Conservation (phyloP, 2,888 invertebrate species). For the Ochropacha duplaris region DNA sequence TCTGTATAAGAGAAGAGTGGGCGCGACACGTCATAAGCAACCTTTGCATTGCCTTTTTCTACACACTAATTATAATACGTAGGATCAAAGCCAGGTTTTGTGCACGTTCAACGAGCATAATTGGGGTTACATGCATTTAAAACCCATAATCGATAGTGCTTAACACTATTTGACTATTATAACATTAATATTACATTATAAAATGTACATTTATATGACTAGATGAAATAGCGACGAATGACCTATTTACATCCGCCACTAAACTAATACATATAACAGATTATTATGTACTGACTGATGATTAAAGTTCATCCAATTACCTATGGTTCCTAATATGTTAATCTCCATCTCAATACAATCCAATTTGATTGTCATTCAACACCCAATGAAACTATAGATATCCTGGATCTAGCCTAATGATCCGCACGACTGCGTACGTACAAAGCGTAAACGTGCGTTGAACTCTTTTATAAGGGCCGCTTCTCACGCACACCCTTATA, state of each 20-base stretch:
- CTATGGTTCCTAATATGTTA: not conserved
- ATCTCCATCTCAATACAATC: slow-evolving; percentile 9
- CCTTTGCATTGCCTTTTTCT: slow-evolving; percentile 54
- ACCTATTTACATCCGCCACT: not conserved
- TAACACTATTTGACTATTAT: not conserved
- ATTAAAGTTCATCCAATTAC: not conserved
- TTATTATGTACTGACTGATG: not conserved
- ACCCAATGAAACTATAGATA: slow-evolving; percentile 26
- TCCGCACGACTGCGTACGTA: slow-evolving; percentile 62
- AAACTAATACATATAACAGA: not conserved
- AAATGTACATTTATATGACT: not conserved
- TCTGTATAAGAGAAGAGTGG: slow-evolving; percentile 48
- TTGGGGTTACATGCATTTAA: not conserved
- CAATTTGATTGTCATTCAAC: slow-evolving; percentile 19
- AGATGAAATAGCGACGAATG: too few species aligned
- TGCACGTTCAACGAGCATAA: not conserved
- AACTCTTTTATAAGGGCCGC: slow-evolving; percentile 80
- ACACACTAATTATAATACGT: slow-evolving; percentile 22
- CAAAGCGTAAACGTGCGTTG: slow-evolving; percentile 76
- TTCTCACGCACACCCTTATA: slow-evolving; percentile 60
- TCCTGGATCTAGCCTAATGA: slow-evolving; percentile 55
- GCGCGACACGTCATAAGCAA: slow-evolving; percentile 75
- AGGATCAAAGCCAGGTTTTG: not conserved
- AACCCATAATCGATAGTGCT: not conserved
- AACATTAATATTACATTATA: not conserved